Evolutionary conservation across 1,140 invertebrate species (phyloP), one percentile per base, ranked within the genome.

Genomic region (Sweltsa coloradensis): DNA sequence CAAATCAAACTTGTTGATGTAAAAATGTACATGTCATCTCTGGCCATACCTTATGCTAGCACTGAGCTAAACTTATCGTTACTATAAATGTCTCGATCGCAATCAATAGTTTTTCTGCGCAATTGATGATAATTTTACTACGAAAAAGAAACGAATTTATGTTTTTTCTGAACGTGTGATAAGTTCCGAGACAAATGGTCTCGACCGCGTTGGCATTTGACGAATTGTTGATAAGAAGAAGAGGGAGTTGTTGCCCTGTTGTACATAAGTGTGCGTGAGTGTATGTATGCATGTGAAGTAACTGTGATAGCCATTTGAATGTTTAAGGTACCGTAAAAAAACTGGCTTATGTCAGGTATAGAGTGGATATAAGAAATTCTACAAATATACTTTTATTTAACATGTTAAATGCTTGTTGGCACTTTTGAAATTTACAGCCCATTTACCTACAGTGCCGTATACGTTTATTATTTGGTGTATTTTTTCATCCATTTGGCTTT

Each of bases 261-360:
- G 42, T 44, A 34, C 26, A 41, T 22, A 40, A 40, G 24, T 7
- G 13, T 23, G 41, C 13, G 29, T 13, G 41, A 24, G 19, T 41
- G 22, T 47, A 27, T 37, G 45, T 39, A 34, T 34, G 29, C 23
- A 23, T 34, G 34, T 47, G 46, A 21, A 41, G 39, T 47, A 40
- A 47, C 46, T 47, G 46, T 47, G 46, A 47, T 47, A 47, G 46
- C 46, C 39, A 26, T 27, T 25, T 29, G 23, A 14, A 24, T 47
- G 34, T 9, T 18, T 34, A 45, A 34, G 25, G 18, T 18, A 27
- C 27, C 34, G 13, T 43, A 24, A 18, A 18, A 22, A 27, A 27
- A 42, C n/a, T n/a, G n/a, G n/a, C n/a, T 25, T 44, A 44, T 44
- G 34, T 44, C 42, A 44, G 42, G 42, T 26, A 44, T 44, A 44